These are phyloP conservation scores for Drosophila ananassae DNA, from an alignment of 1,140 invertebrate species.

Conservation along the genomic window DNA sequence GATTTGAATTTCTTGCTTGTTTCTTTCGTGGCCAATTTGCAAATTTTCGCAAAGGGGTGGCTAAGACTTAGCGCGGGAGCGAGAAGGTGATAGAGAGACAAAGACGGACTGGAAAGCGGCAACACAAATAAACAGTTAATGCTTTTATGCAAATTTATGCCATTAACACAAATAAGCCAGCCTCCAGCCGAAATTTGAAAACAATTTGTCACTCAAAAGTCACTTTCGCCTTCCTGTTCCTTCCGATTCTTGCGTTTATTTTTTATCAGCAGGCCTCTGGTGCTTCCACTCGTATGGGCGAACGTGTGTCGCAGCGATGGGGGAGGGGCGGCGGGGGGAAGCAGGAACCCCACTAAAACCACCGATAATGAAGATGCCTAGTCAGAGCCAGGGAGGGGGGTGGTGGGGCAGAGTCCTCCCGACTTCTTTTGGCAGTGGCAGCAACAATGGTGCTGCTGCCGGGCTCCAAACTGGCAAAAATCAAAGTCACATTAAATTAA, in stretches of 20 bases:
- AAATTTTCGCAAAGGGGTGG: constrained; percentile 69
- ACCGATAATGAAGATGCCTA: constrained; percentile 77
- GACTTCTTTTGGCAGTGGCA: constrained; percentile 28
- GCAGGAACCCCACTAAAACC: constrained; percentile 27
- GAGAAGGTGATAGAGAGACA: background rate
- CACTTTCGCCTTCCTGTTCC: constrained; percentile 56
- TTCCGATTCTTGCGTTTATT: constrained; percentile 10
- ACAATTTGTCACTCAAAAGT: constrained; percentile 83
- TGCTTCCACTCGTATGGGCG: constrained; percentile 23
- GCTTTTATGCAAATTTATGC: constrained; percentile 83
- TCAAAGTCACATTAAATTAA: constrained; percentile 82
- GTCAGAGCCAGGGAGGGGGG: constrained; percentile 34
- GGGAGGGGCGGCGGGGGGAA: constrained; percentile 4
- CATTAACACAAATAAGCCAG: constrained; percentile 79
- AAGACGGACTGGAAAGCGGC: constrained; percentile 49
- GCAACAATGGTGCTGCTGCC: constrained; percentile 5
- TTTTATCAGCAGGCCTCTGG: constrained; percentile 19
- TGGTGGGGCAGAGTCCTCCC: no score
- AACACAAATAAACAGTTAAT: constrained; percentile 83
- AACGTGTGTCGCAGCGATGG: constrained; percentile 34
- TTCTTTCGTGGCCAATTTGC: constrained; percentile 74
- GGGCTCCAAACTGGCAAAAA: constrained; percentile 52
- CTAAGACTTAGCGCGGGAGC: background rate
- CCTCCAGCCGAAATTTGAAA: constrained; percentile 72
- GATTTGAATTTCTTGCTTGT: constrained; percentile 68